Conservation (phyloP, 92 coral and sea anemone species). For the Galaxea fascicularis region DNA sequence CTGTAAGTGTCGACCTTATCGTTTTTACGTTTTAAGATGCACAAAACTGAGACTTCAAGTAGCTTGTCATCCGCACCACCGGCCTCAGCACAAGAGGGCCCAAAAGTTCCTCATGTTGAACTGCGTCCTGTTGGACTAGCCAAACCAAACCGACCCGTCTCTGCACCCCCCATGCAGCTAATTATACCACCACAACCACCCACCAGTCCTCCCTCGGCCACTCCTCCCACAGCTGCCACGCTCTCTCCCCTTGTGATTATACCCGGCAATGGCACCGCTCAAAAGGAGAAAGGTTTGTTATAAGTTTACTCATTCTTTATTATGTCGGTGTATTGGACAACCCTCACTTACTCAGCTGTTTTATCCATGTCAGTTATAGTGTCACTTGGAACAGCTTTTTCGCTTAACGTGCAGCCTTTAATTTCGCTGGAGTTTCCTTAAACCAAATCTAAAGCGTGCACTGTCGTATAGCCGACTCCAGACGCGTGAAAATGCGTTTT, state of each 20-base stretch:
- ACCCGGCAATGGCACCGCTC: not conserved
- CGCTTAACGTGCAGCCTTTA: no score
- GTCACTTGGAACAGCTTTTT: no score
- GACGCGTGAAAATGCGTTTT: no score
- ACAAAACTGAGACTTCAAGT: slow-evolving; percentile 19
- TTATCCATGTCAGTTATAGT: no score
- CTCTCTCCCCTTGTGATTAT: slow-evolving; percentile 17
- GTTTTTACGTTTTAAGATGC: not conserved
- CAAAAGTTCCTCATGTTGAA: slow-evolving; percentile 63
- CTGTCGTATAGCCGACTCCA: no score
- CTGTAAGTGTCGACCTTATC: not conserved
- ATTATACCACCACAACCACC: slow-evolving; percentile 70
- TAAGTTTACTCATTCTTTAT: not conserved
- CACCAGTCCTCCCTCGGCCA: slow-evolving; percentile 60
- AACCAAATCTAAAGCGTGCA: not conserved
- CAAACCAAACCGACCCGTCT: slow-evolving; percentile 47
- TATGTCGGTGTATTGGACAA: no score
- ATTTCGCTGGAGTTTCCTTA: no score
- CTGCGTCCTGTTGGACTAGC: slow-evolving; percentile 64
- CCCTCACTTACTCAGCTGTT: no score
- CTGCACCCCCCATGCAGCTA: slow-evolving; percentile 29
- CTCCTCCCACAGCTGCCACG: slow-evolving; percentile 65
- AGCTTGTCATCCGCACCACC: not conserved
- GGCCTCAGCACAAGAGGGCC: not conserved
- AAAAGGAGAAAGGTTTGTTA: slow-evolving; percentile 33